phyloP scores from a whole-genome alignment of 2,113 vertebrate species.

The Bos javanicus region DNA sequence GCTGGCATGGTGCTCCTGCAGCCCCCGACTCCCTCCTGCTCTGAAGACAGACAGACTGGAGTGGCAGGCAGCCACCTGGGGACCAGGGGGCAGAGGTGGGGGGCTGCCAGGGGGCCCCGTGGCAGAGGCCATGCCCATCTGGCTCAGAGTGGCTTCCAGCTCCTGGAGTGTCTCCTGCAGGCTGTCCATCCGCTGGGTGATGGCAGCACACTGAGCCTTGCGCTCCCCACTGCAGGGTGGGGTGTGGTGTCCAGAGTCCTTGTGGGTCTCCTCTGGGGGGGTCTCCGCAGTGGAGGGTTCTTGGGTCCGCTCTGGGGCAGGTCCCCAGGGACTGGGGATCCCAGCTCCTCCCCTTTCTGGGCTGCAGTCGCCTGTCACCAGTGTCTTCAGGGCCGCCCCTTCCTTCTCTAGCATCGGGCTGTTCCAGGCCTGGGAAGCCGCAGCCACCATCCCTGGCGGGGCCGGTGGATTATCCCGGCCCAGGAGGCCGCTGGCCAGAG shows the following conservation, averaged over 20 bases:
- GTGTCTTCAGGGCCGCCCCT: conserved; percentile 45
- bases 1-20: not conserved
- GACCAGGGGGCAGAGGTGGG: not conserved
- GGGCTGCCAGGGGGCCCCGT: not conserved
- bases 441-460: not conserved
- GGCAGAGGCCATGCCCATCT: conserved; percentile 75
- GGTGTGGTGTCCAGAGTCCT: not conserved
- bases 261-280: not conserved
- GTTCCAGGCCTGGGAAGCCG: not conserved
- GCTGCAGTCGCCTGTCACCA: not conserved
- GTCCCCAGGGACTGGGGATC: not conserved
- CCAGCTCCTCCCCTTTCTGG: not conserved
- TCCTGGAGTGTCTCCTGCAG: conserved; percentile 93
- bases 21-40: not conserved
- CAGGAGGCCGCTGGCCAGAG: not conserved
- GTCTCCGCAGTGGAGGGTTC: not conserved
- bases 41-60: not conserved
- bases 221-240: not conserved
- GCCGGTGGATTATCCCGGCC: not conserved
- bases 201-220: not conserved
- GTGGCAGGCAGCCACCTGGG: conserved; percentile 62
- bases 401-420: not conserved
- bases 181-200: conserved; percentile 85
- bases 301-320: not conserved
- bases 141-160: conserved; percentile 90